Base-by-base conservation (phyloP, 2,113 vertebrate genomes). In the Oreochromis aureus region DNA sequence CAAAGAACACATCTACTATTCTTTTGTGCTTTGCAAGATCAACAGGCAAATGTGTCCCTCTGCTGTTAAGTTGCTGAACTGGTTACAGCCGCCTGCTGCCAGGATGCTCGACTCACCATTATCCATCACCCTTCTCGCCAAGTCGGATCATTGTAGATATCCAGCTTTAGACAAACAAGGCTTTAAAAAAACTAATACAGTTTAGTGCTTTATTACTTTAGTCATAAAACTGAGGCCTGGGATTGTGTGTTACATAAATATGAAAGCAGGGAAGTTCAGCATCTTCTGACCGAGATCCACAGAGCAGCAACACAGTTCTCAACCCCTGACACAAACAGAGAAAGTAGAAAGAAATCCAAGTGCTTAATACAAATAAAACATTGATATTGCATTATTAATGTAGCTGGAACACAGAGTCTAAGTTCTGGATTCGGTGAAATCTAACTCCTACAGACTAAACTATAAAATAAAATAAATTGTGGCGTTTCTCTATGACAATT, bases 21-120 rank as follows among this genome's bases (percentile, higher is more conserved):
- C 7, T 32, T 19, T 19, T 12, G 16, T 41, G 30, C 18, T 34
- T 69, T 12, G 55, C 11, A 58, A 24, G 96, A 92, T 81, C 94
- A 81, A 88, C 39, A 87, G 82, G 63, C 27, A 10, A 61, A 58
- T 48, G 83, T 84, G 90, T 89, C 87, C 90, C 92, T 94, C 95
- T 46, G 91, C 36, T 87, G 91, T 80, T 90, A 89, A 91, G 16
- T 84, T 93, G 81, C 88, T 95, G 95, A 91, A 95, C 93, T 89
- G 81, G 73, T 83, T 89, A 51, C 73, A 89, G 6, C 83, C 63
- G 73, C 27, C 66, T 63, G 36, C 30, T 41, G 69, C 19, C 66
- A 84, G 22, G 32, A 19, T 81, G 51, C n/a, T 24, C 81, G n/a
- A 89, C 24, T 85, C 76, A 82, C 59, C 82, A 73, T 22, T 41